phyloP scores from a whole-genome alignment of 2,888 invertebrate species.

The Zhuqinia jingwanae region DNA sequence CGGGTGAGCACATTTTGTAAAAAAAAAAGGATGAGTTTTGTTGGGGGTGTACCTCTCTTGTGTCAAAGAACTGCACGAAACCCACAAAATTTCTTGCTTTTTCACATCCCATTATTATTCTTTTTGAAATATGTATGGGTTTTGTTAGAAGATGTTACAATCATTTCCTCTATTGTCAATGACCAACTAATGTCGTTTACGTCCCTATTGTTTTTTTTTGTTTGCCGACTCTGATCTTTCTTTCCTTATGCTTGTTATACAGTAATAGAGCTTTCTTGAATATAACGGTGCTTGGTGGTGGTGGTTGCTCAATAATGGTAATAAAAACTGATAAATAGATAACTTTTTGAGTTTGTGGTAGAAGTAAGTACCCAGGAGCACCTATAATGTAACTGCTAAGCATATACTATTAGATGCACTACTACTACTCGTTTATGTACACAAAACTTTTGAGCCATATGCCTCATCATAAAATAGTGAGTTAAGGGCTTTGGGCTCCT shows the following conservation, averaged over 20 bases:
- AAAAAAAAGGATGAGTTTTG: conserved; percentile 29
- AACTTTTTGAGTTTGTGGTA: background rate
- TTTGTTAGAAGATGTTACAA: conserved; percentile 45
- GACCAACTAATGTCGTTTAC: conserved; percentile 44
- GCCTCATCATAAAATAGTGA: too few species aligned
- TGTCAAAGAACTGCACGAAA: conserved; percentile 59
- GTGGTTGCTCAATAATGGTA: conserved; percentile 11
- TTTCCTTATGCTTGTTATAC: background rate
- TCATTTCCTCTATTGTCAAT: conserved; percentile 55
- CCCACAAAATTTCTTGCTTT: conserved; percentile 47
- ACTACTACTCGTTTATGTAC: too few species aligned
- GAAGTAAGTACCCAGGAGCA: too few species aligned
- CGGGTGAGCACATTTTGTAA: background rate
- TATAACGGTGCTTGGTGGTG: conserved; percentile 8
- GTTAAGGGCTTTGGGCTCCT: too few species aligned
- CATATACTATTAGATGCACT: too few species aligned
- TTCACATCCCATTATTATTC: conserved; percentile 49
- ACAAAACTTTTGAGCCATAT: too few species aligned
- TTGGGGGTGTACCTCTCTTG: conserved; percentile 41
- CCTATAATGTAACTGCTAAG: too few species aligned
- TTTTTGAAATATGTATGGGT: conserved; percentile 44
- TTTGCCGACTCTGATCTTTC: conserved; percentile 10
- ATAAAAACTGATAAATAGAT: background rate
- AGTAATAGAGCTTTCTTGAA: background rate
- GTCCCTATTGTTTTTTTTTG: conserved; percentile 53